Conservation (phyloP, 2,888 invertebrate genomes). For the Dynastes grantii region DNA sequence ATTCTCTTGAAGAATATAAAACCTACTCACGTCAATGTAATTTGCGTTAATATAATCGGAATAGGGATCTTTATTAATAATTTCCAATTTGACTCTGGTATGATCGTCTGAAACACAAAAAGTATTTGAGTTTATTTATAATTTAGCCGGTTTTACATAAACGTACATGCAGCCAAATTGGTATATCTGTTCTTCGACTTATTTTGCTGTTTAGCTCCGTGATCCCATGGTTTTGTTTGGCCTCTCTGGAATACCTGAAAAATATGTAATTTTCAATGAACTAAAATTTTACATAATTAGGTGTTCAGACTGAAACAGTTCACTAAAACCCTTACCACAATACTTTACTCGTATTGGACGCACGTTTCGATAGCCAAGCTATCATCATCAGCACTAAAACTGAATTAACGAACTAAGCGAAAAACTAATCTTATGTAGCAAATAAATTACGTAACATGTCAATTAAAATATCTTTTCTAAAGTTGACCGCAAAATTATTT, state of each 20-base stretch:
- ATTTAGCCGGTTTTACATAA: background rate
- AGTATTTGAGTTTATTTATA: constrained; percentile 24
- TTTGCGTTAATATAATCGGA: constrained; percentile 74
- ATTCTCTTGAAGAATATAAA: background rate
- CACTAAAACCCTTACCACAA: too few relatives aligned
- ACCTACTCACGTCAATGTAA: constrained; percentile 69
- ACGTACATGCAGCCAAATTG: constrained; percentile 71
- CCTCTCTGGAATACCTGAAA: constrained; percentile 68
- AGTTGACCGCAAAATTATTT: too few relatives aligned
- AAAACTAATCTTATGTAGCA: too few relatives aligned
- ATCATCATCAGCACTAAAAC: too few relatives aligned
- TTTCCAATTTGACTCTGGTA: constrained; percentile 69
- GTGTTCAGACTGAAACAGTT: too few relatives aligned
- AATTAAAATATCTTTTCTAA: too few relatives aligned
- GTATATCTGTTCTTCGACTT: constrained; percentile 70
- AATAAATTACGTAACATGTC: too few relatives aligned
- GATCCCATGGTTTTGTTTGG: constrained; percentile 66
- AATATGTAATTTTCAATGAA: background rate
- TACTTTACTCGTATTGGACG: too few relatives aligned
- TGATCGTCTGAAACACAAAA: constrained; percentile 69
- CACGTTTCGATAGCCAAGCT: too few relatives aligned
- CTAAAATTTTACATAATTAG: background rate
- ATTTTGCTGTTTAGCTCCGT: constrained; percentile 67
- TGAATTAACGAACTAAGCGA: too few relatives aligned
- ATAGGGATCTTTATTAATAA: constrained; percentile 65